Evolutionary conservation across 2,888 invertebrate genomes (phyloP), one percentile per base, ranked within the genome.

Genomic region (Podabrus alpinus): DNA sequence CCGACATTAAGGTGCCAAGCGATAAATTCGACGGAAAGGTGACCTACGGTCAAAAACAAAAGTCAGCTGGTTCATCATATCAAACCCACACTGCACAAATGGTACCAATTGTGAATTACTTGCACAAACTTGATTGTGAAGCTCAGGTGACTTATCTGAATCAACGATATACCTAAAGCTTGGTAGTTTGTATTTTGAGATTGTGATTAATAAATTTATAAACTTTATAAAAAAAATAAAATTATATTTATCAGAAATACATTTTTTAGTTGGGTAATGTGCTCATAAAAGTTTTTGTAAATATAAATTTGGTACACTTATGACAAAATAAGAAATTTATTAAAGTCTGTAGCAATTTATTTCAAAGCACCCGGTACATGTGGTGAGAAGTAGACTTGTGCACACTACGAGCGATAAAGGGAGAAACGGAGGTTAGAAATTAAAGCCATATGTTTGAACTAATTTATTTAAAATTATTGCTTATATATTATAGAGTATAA

Each of bases 11-110:
- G 83, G 95, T 99, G 45, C 97, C 98, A 0, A 88, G 92, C 77
- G 95, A 99, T 86, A 97, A 98, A 85, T 99, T 99, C 86, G 99
- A 99, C 87, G 99, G 99, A 1, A 99, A 98, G 89, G 99, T 98
- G 1, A 92, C 94, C 0, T 99, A 99, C 84, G 99, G 99, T 9
- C 91, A 97, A 87, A 98, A 96, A 87, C 91, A 92, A 83, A 87
- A 88, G 69, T 90, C 90, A 72, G 71, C 76, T 3, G 95, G 96
- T 86, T 88, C 89, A 13, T 90, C 90, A 15, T 93, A 93, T 81
- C 90, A 94, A 88, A 97, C 96, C 83, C 99, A 99, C 86, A 98
- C 98, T 0, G 93, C 92, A 70, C 95, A 97, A 88, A 93, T 99
- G 92, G 95, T 94, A 66, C 97, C 97, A 2, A 92, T 96, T 19